These are phyloP conservation scores for Metopolophium dirhodum DNA, from an alignment of 1,140 invertebrate species.

Conservation along the genomic window DNA sequence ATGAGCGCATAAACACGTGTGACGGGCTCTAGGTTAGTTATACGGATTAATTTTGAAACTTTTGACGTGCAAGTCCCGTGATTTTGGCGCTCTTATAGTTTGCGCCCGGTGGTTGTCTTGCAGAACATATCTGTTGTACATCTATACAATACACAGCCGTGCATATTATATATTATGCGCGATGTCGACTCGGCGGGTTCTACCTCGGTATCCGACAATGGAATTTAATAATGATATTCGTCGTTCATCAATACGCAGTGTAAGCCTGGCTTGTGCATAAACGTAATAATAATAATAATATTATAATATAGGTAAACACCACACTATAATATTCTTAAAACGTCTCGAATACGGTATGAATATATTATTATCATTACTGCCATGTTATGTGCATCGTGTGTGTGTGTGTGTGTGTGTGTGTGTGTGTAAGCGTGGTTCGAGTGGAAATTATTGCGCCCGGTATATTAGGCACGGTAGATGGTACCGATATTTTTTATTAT, in stretches of 20 bases:
- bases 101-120: neutral
- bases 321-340: neutral
- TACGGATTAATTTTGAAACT: neutral
- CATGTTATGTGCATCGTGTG: neutral
- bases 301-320: neutral
- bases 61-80: neutral
- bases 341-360: neutral
- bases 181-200: neutral
- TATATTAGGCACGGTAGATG: neutral
- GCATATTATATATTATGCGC: neutral
- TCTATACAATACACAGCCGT: neutral
- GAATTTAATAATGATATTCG: conserved; percentile 13
- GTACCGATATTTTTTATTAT: neutral
- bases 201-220: neutral
- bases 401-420: no score
- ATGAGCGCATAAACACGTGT: neutral
- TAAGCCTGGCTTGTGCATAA: neutral
- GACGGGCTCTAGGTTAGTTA: neutral
- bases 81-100: neutral
- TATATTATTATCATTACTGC: neutral
- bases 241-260: neutral
- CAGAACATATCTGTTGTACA: neutral
- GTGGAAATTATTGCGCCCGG: neutral
- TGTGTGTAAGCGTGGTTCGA: neutral
- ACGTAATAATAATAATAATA: neutral